phyloP scores from a whole-genome alignment of 1,140 invertebrate genomes.

The Batillaria attramentaria region DNA sequence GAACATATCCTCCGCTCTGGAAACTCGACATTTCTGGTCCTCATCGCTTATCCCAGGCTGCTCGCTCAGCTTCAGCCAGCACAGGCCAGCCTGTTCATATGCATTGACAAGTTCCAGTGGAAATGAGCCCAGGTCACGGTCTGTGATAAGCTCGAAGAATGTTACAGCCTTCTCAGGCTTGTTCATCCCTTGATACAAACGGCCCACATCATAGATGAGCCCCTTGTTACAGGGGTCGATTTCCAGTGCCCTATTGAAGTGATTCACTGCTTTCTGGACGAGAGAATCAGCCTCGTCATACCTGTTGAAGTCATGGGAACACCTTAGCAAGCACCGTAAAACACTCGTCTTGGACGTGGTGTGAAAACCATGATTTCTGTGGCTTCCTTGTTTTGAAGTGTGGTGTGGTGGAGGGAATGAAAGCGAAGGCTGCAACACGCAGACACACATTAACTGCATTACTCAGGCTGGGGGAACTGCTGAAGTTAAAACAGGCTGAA shows the following conservation, averaged over 20 bases:
- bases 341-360: too few species aligned
- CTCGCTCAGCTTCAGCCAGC: not conserved
- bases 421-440: too few species aligned
- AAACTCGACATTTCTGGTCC: too few species aligned
- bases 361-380: too few species aligned
- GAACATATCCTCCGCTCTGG: conserved; percentile 12
- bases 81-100: not conserved
- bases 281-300: not conserved
- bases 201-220: not conserved
- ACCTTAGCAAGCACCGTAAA: too few species aligned
- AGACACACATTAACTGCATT: too few species aligned
- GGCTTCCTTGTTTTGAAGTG: too few species aligned
- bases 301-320: too few species aligned
- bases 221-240: not conserved
- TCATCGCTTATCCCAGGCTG: not conserved
- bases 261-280: not conserved
- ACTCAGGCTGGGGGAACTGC: too few species aligned
- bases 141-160: not conserved
- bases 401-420: too few species aligned
- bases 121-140: not conserved
- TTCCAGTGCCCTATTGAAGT: not conserved
- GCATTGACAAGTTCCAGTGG: conserved; percentile 1
- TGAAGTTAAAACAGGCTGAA: too few species aligned
- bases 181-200: not conserved
- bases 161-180: not conserved